Evolutionary conservation across 30 jellyfish, hydroid and myxozoan genomes (phyloP).

Genomic region (Hydractinia echinata): DNA sequence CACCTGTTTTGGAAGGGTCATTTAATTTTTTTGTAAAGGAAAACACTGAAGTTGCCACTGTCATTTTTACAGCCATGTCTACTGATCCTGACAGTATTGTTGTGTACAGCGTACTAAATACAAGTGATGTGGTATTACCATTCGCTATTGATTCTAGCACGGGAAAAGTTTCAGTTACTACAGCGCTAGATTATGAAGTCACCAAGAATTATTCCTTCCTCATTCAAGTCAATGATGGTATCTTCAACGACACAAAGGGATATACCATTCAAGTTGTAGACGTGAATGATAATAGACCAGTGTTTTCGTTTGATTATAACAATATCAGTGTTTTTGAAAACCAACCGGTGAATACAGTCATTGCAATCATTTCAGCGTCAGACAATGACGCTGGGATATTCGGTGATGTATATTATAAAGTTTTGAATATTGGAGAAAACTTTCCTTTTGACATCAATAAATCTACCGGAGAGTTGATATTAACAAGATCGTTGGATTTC

Average conservation of each 20-base stretch:
- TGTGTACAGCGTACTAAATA: background rate
- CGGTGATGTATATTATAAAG: background rate
- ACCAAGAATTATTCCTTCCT: background rate
- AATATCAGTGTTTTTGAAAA: background rate
- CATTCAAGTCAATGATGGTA: background rate
- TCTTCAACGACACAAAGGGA: background rate
- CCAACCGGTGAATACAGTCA: background rate
- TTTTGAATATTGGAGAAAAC: background rate
- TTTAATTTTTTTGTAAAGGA: background rate
- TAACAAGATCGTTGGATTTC: background rate
- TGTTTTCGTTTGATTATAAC: background rate
- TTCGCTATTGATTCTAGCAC: background rate
- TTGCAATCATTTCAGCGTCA: background rate
- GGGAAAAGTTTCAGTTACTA: background rate
- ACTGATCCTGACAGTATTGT: constrained; percentile 8
- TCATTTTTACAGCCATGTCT: background rate
- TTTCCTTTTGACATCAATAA: background rate
- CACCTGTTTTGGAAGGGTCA: background rate
- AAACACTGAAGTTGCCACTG: background rate
- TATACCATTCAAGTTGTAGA: background rate
- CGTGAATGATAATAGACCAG: constrained; percentile 20
- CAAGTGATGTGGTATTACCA: background rate
- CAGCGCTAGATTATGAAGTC: background rate
- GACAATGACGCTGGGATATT: background rate
- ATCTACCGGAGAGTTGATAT: background rate